Evolutionary conservation across 2,888 invertebrate species (phyloP), one percentile per base, ranked within the genome.

Genomic region (Brachyptera risi): DNA sequence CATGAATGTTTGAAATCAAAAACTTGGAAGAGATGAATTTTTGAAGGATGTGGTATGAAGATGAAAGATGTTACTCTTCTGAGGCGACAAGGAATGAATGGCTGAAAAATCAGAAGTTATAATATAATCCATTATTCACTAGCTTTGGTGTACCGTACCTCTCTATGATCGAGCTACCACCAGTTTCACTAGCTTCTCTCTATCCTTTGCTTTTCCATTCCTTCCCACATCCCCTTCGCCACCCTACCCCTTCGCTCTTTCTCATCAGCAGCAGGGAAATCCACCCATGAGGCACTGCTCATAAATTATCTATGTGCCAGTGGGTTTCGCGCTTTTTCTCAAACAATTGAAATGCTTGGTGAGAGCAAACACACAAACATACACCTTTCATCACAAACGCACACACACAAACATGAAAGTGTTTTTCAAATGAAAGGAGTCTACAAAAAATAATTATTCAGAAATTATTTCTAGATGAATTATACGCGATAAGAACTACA

Each of bases 1-100:
- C 54, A 54, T 54, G 54, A 54, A 54, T 54, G 54, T 54, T 54
- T 54, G 21, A 54, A 35, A 35, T 54, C 54, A 54, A 37, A n/a
- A 31, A 35, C 35, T 54, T 37, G 7, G 17, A 35, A 54, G 54
- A 37, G 23, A 35, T 54, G 54, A 35, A 54, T 54, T 21, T 31
- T 17, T 54, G 54, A 54, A 35, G 50, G 54, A 54, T 35, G 37
- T 35, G 54, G 19, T 35, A 17, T 54, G 21, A 54, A 54, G 54
- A 54, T 23, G 54, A 19, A 54, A 35, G 35, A 37, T 35, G 54
- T 31, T 21, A 35, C 35, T 37, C 37, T n/a, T 54, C 37, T 35
- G 37, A 37, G 54, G 35, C 31, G 54, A 54, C 35, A 23, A 37
- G 21, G 37, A 51, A 31, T 23, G 35, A 37, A 35, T 54, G n/a